phyloP scores from a whole-genome alignment of 1,140 invertebrate genomes.

The Teleopsis dalmanni region DNA sequence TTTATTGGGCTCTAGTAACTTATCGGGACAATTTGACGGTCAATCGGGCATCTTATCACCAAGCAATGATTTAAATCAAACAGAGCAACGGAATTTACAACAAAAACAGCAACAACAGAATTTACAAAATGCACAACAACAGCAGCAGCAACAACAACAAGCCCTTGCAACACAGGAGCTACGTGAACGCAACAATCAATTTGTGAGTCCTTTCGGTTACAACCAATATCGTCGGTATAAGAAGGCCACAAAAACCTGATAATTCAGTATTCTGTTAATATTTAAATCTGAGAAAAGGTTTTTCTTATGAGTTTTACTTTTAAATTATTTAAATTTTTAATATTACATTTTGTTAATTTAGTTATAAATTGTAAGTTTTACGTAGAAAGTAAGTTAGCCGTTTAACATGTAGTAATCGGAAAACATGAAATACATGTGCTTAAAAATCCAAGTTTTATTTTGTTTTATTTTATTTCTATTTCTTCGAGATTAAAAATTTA shows the following conservation, averaged over 20 bases:
- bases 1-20: background rate
- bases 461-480: background rate
- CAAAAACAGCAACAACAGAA: conserved; percentile 21
- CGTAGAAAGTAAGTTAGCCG: background rate
- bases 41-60: conserved; percentile 26
- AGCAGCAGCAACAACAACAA: conserved; percentile 23
- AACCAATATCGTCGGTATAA: conserved; percentile 39
- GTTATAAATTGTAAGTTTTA: background rate
- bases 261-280: background rate
- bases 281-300: background rate
- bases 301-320: conserved; percentile 2
- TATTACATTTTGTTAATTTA: background rate
- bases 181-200: conserved; percentile 31
- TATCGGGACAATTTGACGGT: conserved; percentile 17
- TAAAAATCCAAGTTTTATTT: conserved; percentile 21
- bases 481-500: background rate
- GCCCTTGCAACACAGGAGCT: conserved; percentile 32
- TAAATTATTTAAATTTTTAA: background rate
- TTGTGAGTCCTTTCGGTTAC: conserved; percentile 35
- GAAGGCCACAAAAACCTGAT: conserved; percentile 23
- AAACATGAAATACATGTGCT: conserved; percentile 39
- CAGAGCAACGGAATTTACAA: conserved; percentile 25
- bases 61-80: conserved; percentile 23
- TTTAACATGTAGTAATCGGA: conserved; percentile 19
- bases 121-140: conserved; percentile 17